Evolutionary conservation across 2,888 invertebrate genomes (phyloP).

Genomic region (Morpho deidamia): DNA sequence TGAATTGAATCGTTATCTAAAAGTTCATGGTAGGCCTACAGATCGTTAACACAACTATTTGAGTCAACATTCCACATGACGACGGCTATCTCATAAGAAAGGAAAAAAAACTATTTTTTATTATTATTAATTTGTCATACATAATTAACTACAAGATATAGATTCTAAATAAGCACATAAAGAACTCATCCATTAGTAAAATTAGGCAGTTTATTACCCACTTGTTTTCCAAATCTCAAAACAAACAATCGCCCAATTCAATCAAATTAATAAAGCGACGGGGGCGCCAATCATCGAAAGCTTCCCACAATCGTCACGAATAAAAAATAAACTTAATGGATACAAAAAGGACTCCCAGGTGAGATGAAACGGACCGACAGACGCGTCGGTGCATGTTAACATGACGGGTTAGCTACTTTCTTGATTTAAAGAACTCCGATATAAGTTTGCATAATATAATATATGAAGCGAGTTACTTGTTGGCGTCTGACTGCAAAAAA

Average conservation of each 20-base stretch:
- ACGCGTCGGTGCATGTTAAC: constrained; percentile 47
- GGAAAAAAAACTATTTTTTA: too few species aligned
- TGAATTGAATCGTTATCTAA: too few species aligned
- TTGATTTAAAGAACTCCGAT: constrained; percentile 24
- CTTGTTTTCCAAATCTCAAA: constrained; percentile 40
- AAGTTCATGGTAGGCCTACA: too few species aligned
- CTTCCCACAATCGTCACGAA: constrained; percentile 58
- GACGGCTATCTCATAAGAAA: too few species aligned
- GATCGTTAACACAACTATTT: too few species aligned
- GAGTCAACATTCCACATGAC: too few species aligned
- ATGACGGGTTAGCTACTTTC: constrained; percentile 59
- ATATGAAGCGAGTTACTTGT: constrained; percentile 2
- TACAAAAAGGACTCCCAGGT: constrained; percentile 56
- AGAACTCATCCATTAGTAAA: too few species aligned
- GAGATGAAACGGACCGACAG: constrained; percentile 62
- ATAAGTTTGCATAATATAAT: constrained; percentile 7
- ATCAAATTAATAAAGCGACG: constrained; percentile 62
- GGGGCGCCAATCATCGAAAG: constrained; percentile 48
- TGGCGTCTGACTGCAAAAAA: too few species aligned
- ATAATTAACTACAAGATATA: too few species aligned
- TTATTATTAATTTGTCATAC: too few species aligned
- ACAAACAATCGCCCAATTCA: constrained; percentile 43
- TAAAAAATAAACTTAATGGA: constrained; percentile 22
- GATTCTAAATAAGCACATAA: too few species aligned
- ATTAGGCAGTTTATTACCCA: not conserved